Percentiles rank a stretch among this genome's conserved stretches.
These are phyloP conservation scores for Sigmodon hispidus DNA, from an alignment of 2,113 vertebrate genomes.

Conservation along the genomic window DNA sequence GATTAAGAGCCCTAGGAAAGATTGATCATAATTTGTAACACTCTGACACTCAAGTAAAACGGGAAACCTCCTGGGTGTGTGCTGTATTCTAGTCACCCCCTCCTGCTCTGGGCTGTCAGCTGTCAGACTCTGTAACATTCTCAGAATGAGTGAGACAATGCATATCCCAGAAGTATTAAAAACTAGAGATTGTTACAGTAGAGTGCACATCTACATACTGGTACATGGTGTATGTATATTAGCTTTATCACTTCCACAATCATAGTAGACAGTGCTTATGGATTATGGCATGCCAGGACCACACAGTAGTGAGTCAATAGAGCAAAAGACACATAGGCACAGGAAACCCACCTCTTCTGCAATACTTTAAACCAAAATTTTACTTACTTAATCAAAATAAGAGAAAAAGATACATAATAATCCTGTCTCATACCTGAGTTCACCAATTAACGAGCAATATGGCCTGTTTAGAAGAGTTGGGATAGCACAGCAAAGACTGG, in stretches of 20 bases:
- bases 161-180: constrained; percentile 30
- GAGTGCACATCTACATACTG: neutral
- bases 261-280: neutral
- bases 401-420: neutral
- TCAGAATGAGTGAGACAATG: constrained; percentile 20
- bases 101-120: constrained; percentile 25
- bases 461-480: neutral
- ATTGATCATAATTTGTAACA: neutral
- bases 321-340: neutral
- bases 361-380: constrained; percentile 37
- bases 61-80: neutral
- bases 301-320: neutral
- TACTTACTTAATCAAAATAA: neutral
- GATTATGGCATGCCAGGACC: constrained; percentile 35
- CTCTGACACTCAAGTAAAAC: neutral
- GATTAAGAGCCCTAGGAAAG: constrained; percentile 4
- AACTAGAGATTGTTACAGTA: neutral
- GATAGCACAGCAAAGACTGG: neutral
- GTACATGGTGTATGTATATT: neutral
- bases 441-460: neutral
- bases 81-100: constrained; percentile 20
- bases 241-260: neutral
- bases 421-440: neutral
- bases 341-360: neutral
- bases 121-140: constrained; percentile 26